phyloP scores from a whole-genome alignment of 2,888 invertebrate species.

The Ypsolopha scabrella region DNA sequence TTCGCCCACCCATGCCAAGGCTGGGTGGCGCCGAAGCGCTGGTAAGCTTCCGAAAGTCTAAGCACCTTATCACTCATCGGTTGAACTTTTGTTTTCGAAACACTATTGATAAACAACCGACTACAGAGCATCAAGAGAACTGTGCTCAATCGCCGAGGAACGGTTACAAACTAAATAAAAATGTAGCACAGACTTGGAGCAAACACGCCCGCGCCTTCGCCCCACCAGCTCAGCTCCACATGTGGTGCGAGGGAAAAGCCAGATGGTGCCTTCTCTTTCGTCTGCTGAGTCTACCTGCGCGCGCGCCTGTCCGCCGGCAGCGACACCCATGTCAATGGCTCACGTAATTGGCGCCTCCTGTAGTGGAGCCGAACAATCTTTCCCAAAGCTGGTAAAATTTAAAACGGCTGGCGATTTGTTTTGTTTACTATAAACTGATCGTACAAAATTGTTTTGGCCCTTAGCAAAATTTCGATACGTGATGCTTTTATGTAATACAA shows the following conservation, averaged over 20 bases:
- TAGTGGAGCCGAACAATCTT: constrained; percentile 4
- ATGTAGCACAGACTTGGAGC: constrained; percentile 60
- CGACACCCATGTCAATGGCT: constrained; percentile 62
- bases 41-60: constrained; percentile 35
- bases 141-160: constrained; percentile 32
- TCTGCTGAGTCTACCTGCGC: constrained; percentile 53
- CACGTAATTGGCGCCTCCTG: constrained; percentile 22
- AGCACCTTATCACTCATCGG: constrained; percentile 60
- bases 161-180: constrained; percentile 69
- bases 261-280: constrained; percentile 19
- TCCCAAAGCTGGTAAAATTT: constrained; percentile 8
- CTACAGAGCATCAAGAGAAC: constrained; percentile 20
- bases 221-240: constrained; percentile 58
- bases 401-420: constrained; percentile 3
- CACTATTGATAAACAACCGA: constrained; percentile 37
- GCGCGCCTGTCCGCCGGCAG: constrained; percentile 46
- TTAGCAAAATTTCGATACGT: too few species aligned
- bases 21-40: constrained; percentile 49
- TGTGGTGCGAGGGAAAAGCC: constrained; percentile 33
- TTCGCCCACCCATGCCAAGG: constrained; percentile 59
- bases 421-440: background rate
- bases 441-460: too few species aligned
- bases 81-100: constrained; percentile 50
- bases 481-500: too few species aligned
- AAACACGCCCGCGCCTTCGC: constrained; percentile 56